Evolutionary conservation across 2,888 invertebrate species (phyloP).

Genomic region (Ariolimax columbianus): DNA sequence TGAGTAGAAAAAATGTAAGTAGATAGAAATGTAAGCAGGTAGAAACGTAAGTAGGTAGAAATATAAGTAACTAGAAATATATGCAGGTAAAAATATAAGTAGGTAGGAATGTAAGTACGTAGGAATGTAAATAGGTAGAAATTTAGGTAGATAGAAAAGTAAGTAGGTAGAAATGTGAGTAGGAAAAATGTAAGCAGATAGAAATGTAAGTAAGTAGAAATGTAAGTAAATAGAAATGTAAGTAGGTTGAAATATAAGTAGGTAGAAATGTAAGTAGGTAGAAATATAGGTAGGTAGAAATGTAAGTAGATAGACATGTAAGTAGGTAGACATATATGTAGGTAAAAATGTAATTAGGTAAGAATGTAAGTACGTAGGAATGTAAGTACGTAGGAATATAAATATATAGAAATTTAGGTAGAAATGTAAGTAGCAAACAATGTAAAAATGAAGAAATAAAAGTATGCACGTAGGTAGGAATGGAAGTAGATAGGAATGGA

Average conservation of each 20-base stretch:
- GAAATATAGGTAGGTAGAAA: not conserved
- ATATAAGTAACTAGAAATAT: not conserved
- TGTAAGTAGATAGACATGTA: not conserved
- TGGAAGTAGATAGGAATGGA: not conserved
- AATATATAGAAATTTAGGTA: not conserved
- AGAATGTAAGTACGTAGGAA: not conserved
- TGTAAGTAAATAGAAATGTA: not conserved
- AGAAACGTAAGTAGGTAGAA: slow-evolving; percentile 8
- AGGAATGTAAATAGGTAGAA: not conserved
- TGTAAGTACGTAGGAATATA: not conserved
- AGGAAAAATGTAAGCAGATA: not conserved
- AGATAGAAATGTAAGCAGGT: not conserved
- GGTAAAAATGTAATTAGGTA: not conserved
- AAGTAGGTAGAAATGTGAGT: not conserved
- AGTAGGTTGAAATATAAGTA: not conserved
- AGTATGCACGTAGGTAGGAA: not conserved
- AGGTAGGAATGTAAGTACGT: not conserved
- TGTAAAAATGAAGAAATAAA: not conserved
- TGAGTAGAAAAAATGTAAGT: not conserved
- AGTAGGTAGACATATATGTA: not conserved
- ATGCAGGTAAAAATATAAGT: not conserved
- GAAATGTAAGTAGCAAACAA: not conserved
- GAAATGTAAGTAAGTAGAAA: not conserved
- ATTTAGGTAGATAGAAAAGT: not conserved
- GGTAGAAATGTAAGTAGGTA: not conserved